Evolutionary conservation across 2,113 vertebrate species (phyloP).

Genomic region (Corvus cornix): DNA sequence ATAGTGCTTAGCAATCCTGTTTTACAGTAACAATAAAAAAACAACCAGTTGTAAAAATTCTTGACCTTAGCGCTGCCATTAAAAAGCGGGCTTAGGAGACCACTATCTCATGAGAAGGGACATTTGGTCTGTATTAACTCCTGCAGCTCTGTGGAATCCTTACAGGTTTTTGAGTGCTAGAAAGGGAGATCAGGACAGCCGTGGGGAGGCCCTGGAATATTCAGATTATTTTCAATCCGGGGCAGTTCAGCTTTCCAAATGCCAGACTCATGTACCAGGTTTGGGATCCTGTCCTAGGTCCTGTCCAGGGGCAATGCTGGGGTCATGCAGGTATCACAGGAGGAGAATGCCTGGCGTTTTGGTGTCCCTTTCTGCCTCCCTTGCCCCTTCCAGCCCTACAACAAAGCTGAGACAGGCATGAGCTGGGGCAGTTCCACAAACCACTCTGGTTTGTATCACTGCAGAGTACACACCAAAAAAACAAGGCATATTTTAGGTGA

Average conservation of each 20-base stretch:
- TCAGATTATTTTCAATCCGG: not conserved
- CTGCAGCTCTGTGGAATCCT: not conserved
- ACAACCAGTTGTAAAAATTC: constrained; percentile 39
- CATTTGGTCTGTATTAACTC: not conserved
- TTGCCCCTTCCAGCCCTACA: not conserved
- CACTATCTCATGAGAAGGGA: not conserved
- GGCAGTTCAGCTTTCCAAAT: not conserved
- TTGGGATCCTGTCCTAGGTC: not conserved
- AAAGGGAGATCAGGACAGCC: not conserved
- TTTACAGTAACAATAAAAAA: constrained; percentile 69
- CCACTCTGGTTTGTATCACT: not conserved
- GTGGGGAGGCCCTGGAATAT: not conserved
- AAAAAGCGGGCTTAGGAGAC: not conserved
- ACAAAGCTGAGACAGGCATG: not conserved
- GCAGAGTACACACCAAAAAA: rapidly evolving
- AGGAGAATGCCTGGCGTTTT: not conserved
- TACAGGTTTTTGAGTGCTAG: not conserved
- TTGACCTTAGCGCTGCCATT: constrained; percentile 3
- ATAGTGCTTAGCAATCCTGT: constrained; percentile 36
- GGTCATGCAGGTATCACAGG: not conserved
- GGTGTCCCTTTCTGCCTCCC: not conserved
- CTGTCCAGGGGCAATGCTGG: not conserved
- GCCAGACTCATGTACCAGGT: not conserved
- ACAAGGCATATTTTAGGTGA: not conserved
- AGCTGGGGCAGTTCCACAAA: not conserved